phyloP scores from a whole-genome alignment of 1,140 invertebrate genomes.

The Saxidomus purpurata region DNA sequence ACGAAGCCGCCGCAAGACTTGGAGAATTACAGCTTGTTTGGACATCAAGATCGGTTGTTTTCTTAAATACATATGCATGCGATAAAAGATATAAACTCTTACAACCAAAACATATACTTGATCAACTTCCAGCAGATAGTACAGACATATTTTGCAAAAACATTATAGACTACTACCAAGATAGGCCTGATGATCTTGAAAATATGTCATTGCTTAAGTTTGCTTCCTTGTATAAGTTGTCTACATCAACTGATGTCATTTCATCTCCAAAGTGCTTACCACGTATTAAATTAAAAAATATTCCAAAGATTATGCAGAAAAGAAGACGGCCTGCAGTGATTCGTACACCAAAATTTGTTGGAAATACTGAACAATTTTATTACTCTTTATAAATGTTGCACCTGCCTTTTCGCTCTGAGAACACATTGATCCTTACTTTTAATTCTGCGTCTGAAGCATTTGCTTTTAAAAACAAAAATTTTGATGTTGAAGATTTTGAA shows the following conservation, averaged over 20 bases:
- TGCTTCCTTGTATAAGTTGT: not conserved
- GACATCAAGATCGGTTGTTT: not conserved
- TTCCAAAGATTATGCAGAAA: not conserved
- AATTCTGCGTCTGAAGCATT: not conserved
- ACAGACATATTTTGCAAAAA: conserved; percentile 19
- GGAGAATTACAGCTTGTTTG: not conserved
- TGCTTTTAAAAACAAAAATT: not conserved
- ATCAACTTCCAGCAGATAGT: not conserved
- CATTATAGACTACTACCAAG: conserved; percentile 5
- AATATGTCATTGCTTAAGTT: not conserved
- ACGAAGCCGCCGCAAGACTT: conserved; percentile 38
- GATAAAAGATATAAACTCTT: not conserved
- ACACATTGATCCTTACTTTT: not conserved
- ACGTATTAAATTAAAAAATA: not conserved
- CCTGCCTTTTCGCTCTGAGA: not conserved
- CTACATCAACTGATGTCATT: no score
- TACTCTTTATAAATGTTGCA: not conserved
- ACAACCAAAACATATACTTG: not conserved
- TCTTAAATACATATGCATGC: not conserved
- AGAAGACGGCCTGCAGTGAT: not conserved
- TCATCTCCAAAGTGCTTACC: not conserved
- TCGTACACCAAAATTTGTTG: not conserved
- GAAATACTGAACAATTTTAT: not conserved
- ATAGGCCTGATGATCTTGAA: not conserved
- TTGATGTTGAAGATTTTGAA: not conserved